Percentiles rank a stretch among this genome's conserved stretches.
Evolutionary conservation across 1,140 invertebrate genomes (phyloP).

Genomic region (Aphelenchoides avenae): DNA sequence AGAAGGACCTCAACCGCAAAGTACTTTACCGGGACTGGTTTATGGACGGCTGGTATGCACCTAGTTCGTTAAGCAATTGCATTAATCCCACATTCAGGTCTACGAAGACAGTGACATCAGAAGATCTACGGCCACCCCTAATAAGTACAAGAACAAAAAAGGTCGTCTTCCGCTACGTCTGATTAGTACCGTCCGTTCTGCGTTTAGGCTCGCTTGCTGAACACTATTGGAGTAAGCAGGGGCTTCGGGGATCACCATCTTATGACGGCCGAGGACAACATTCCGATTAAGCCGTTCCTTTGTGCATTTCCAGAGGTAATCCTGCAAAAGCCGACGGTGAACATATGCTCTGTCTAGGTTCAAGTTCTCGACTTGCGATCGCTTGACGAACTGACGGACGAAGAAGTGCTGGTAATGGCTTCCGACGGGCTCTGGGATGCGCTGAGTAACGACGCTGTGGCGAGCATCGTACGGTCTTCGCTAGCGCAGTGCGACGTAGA

Average conservation of each 20-base stretch:
- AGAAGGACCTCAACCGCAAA: conserved; percentile 71
- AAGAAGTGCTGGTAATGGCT: conserved; percentile 74
- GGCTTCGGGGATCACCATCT: conserved; percentile 83
- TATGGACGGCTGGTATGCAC: conserved; percentile 72
- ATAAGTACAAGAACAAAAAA: conserved; percentile 74
- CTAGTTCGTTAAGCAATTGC: neutral
- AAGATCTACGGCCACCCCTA: conserved; percentile 73
- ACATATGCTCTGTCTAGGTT: conserved; percentile 62
- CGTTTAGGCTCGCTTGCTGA: conserved; percentile 71
- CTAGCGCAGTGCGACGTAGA: conserved; percentile 64
- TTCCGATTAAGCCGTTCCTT: conserved; percentile 77
- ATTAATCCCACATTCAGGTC: conserved; percentile 60
- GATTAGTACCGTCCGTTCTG: neutral
- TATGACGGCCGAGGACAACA: conserved; percentile 69
- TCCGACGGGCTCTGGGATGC: conserved; percentile 85
- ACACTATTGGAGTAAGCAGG: conserved; percentile 77
- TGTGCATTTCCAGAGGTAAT: conserved; percentile 72
- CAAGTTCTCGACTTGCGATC: conserved; percentile 63
- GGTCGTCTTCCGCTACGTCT: conserved; percentile 60
- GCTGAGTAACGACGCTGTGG: conserved; percentile 69
- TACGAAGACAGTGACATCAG: conserved; percentile 70
- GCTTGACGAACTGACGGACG: conserved; percentile 64
- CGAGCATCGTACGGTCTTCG: conserved; percentile 68
- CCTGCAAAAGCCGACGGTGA: no score
- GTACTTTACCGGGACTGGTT: conserved; percentile 73